Evolutionary conservation across 2,113 vertebrate genomes (phyloP), one percentile per base, ranked within the genome.

Genomic region (Prochilodus magdalenae): DNA sequence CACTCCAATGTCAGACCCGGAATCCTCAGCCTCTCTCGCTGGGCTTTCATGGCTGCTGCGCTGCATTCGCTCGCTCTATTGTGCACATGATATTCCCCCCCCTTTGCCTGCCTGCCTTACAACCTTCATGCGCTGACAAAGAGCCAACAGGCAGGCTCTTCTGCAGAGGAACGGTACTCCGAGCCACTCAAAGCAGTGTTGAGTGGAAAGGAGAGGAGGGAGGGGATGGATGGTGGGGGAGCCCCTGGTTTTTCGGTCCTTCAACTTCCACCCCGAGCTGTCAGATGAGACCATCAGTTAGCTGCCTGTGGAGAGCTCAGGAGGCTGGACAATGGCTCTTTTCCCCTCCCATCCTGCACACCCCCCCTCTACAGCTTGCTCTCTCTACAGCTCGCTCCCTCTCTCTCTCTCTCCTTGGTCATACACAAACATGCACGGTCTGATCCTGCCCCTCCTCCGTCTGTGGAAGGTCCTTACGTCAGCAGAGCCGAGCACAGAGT

Each of bases 1-100:
- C 96, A 99, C 98, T 99, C 98, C 92, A 99, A 95, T 93, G 98
- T 99, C 97, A 99, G 95, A 93, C 98, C 98, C 77, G 98, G 97
- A 95, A 99, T 99, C 91, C 98, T 96, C 86, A 99, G 97, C 91
- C 98, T 96, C 92, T 99, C 98, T 94, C 97, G 96, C 94, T 99
- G 98, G 95, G 97, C 96, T 98, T 97, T 98, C 98, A 99, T 99
- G 95, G 94, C 94, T 95, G 94, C 94, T 95, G 94, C 92, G 91
- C 89, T 85, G 91, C 92, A 94, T 91, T 93, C 93, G 82, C 93
- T 93, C 92, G 94, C 93, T 94, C 96, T 96, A 96, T 95, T 95
- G 97, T 96, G 94, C 95, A 92, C 96, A 95, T 96, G 95, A 96
- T 96, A 95, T 93, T 90, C 93, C 93, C 95, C 93, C 80, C 93